Conservation (phyloP, 23 tunicate species). For the Ascidia mentula region DNA sequence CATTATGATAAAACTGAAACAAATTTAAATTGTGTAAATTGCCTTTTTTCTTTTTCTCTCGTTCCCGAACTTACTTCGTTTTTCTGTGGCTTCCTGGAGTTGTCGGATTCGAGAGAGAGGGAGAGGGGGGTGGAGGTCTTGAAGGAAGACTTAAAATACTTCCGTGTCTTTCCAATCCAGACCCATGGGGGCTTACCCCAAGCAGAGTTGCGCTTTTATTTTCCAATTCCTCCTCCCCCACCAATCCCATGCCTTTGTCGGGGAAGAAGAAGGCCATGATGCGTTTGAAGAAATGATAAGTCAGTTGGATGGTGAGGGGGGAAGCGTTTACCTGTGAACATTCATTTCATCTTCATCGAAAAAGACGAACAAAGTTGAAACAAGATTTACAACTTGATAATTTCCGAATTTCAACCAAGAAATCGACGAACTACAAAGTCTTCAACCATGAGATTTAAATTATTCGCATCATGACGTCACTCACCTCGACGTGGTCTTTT, state of each 20-base stretch:
- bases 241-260: constrained; percentile 33
- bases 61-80: constrained; percentile 8
- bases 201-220: constrained; percentile 17
- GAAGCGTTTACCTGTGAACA: constrained; percentile 75
- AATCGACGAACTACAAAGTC: too few relatives aligned
- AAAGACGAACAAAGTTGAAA: too few relatives aligned
- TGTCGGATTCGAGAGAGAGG: constrained; percentile 6
- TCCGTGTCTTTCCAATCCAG: constrained; percentile 19
- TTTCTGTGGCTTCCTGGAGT: background rate
- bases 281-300: constrained; percentile 76
- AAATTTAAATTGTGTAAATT: too few relatives aligned
- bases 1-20: too few relatives aligned
- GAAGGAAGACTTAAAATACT: constrained; percentile 42
- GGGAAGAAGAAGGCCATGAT: constrained; percentile 90
- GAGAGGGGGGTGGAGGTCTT: constrained; percentile 66
- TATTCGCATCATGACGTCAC: too few relatives aligned
- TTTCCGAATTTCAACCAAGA: too few relatives aligned
- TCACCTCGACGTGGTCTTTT: constrained; percentile 95
- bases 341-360: too few relatives aligned
- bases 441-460: too few relatives aligned
- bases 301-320: constrained; percentile 85
- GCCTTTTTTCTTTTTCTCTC: too few relatives aligned
- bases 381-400: too few relatives aligned
- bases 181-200: constrained; percentile 21
- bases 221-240: constrained; percentile 37